Evolutionary conservation across 2,888 invertebrate genomes (phyloP).

Genomic region (Chaetogeoica ovagalla): DNA sequence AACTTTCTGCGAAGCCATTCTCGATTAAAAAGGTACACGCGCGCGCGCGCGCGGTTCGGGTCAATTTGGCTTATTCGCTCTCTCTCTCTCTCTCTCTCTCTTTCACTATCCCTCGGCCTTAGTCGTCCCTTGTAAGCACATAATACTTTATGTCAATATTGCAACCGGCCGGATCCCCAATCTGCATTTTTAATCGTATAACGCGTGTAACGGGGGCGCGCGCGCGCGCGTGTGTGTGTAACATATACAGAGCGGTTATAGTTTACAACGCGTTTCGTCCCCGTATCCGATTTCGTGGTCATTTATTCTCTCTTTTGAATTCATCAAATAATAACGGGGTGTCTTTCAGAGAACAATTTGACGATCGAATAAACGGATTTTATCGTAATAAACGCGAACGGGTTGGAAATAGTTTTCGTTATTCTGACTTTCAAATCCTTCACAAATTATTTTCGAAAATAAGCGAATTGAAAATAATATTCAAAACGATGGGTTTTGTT

Average conservation of each 20-base stretch:
- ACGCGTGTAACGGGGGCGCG: neutral
- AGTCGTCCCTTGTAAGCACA: conserved; percentile 12
- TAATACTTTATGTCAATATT: conserved; percentile 42
- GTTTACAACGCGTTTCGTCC: too few species aligned
- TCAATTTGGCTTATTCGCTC: conserved; percentile 26
- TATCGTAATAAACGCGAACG: too few species aligned
- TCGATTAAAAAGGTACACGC: conserved; percentile 29
- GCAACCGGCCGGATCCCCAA: neutral
- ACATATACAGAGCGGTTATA: neutral
- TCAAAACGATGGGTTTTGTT: too few species aligned
- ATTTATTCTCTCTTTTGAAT: too few species aligned
- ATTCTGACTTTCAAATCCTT: too few species aligned
- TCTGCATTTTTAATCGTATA: conserved; percentile 27
- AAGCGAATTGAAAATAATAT: too few species aligned
- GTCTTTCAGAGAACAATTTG: too few species aligned
- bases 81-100: neutral
- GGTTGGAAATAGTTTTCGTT: too few species aligned
- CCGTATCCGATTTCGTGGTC: too few species aligned
- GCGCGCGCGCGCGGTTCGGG: neutral
- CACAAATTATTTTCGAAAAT: too few species aligned
- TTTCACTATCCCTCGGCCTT: neutral
- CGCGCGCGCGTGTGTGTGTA: neutral
- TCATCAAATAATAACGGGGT: too few species aligned
- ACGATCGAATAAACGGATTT: too few species aligned
- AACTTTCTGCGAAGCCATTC: conserved; percentile 20